A percentile compares a stretch with the other conserved stretches of the same genome.
phyloP scores from a whole-genome alignment of 2,113 vertebrate species.

The Calidris pygmaea region DNA sequence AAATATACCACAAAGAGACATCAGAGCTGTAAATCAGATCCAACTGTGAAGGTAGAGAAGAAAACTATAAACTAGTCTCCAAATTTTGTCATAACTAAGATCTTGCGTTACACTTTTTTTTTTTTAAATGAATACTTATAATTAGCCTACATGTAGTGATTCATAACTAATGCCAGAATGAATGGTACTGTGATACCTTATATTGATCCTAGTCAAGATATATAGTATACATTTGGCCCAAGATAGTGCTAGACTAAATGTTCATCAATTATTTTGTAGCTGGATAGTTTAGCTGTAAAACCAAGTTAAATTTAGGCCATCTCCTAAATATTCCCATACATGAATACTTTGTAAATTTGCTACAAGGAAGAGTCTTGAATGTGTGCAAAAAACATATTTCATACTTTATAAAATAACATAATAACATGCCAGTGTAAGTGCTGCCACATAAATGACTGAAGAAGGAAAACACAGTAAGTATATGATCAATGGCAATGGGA shows the following conservation, averaged over 20 bases:
- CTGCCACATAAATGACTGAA: background rate
- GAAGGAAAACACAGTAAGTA: background rate
- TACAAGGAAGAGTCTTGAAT: background rate
- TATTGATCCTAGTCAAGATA: background rate
- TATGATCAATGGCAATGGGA: background rate
- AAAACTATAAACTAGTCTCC: background rate
- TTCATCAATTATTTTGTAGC: background rate
- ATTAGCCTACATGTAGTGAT: background rate
- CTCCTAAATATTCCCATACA: background rate
- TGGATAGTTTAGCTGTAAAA: background rate
- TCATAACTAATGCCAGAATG: background rate
- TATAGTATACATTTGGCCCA: background rate
- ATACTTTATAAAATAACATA: background rate
- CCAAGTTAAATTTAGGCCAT: background rate
- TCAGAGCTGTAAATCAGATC: background rate
- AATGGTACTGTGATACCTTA: background rate
- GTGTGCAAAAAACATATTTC: background rate
- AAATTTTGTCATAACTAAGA: background rate
- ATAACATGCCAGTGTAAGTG: background rate
- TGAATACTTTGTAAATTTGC: background rate
- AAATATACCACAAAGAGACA: background rate
- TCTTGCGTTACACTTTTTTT: background rate
- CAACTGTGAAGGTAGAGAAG: background rate
- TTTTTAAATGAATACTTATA: background rate
- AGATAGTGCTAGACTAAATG: background rate